Evolutionary conservation across 2,113 vertebrate species (phyloP), one percentile per base, ranked within the genome.

Genomic region (Lota lota): DNA sequence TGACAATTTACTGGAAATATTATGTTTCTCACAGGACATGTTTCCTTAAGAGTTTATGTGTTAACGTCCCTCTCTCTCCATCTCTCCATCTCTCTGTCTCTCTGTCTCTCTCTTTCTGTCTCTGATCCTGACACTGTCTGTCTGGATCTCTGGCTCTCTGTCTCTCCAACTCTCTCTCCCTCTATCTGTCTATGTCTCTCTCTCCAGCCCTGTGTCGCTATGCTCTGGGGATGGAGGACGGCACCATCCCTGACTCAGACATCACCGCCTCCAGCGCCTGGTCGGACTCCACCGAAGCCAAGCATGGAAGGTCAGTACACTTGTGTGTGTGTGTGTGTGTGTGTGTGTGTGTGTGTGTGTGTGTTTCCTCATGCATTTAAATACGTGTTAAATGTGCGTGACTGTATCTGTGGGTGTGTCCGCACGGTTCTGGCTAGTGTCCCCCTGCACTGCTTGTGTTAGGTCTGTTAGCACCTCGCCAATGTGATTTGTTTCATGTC

Each of bases 211-310:
- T 76, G 74, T 98, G 95, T 69, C 94, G 96, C 78, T 97, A 95
- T n/a, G 96, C 96, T 22, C 88, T 97, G 85, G 96, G 96, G 56
- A 97, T 98, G 96, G 94, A 97, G 86, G 95, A 96, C 67, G 92
- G 95, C 20, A 92, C 91, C 79, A 98, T 97, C 77, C 92, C 92
- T 0, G 96, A 97, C 85, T 92, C 94, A 60, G 94, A 91, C 83
- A 94, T 98, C 84, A 93, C 93, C 0, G 95, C 95, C 53, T 97
- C 95, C 70, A 97, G 95, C 18, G 87, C 95, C 70, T 98, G 96
- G 96, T 96, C 95, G 0, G 96, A 98, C 74, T 97, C 96, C 51
- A 98, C 96, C 0, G 95, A 95, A 2, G 96, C 95, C 75, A 95
- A 93, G 76, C 94, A 98, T 51, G 95, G 94, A 91, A 94, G 95